phyloP scores from a whole-genome alignment of 2,888 invertebrate genomes.

The Oeneis ivallda region DNA sequence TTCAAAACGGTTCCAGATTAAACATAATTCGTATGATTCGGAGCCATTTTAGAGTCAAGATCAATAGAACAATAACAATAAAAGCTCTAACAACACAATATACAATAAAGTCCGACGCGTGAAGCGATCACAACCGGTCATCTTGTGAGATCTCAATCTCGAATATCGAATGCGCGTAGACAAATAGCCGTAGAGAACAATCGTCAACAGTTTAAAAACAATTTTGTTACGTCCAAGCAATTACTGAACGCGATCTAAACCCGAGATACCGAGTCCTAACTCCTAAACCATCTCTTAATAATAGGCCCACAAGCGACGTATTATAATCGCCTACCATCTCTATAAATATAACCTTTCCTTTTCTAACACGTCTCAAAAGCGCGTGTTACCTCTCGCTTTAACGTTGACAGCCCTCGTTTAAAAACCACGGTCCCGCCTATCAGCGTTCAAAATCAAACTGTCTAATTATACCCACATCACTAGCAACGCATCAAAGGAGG shows the following conservation, averaged over 20 bases:
- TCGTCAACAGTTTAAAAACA: constrained; percentile 77
- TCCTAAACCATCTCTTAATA: constrained; percentile 76
- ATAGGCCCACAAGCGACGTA: constrained; percentile 63
- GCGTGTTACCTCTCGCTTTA: constrained; percentile 50
- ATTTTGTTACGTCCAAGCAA: constrained; percentile 75
- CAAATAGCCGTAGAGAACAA: constrained; percentile 78
- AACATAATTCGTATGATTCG: neutral
- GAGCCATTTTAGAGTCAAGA: constrained; percentile 16
- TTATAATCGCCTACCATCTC: constrained; percentile 63
- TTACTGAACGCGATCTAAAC: constrained; percentile 72
- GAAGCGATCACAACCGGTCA: constrained; percentile 58
- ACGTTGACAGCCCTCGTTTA: constrained; percentile 71
- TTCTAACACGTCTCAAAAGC: constrained; percentile 45
- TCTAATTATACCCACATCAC: constrained; percentile 81
- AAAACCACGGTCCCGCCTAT: constrained; percentile 66
- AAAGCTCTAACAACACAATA: constrained; percentile 26
- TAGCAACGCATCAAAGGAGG: constrained; percentile 71
- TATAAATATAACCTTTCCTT: constrained; percentile 51
- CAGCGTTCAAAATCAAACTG: constrained; percentile 73
- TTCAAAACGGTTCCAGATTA: neutral
- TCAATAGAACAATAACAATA: constrained; percentile 20
- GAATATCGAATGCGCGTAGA: constrained; percentile 67
- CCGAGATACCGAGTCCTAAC: constrained; percentile 65
- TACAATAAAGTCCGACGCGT: constrained; percentile 53
- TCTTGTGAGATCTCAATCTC: constrained; percentile 62